Evolutionary conservation across 1,140 invertebrate genomes (phyloP).

Genomic region (Euura saliciscinereae): DNA sequence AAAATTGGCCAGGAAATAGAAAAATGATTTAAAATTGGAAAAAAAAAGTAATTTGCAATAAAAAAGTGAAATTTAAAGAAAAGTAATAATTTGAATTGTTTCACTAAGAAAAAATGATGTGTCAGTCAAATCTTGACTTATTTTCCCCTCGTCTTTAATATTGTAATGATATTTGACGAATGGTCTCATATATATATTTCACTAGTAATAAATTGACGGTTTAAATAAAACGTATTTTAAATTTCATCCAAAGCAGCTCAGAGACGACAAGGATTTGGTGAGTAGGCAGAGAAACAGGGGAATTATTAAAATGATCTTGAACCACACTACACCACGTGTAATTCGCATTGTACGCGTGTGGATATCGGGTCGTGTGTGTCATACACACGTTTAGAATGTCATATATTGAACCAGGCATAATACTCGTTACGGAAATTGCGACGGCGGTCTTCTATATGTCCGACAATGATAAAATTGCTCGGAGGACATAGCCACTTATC

Average conservation of each 20-base stretch:
- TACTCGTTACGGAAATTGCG: too few species aligned
- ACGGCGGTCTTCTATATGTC: neutral
- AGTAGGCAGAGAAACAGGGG: neutral
- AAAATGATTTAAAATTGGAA: neutral
- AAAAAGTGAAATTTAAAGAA: neutral
- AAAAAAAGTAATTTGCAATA: neutral
- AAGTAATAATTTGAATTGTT: neutral
- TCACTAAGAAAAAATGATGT: too few species aligned
- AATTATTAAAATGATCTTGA: neutral
- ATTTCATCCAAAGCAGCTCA: neutral
- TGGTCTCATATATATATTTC: neutral
- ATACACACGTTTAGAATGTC: too few species aligned
- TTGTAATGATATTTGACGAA: neutral
- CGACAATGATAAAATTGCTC: slow-evolving; percentile 1
- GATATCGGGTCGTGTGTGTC: too few species aligned
- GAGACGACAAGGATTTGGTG: neutral
- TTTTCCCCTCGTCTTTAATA: too few species aligned
- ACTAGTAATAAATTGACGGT: too few species aligned
- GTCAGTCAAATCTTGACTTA: too few species aligned
- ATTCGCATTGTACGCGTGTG: too few species aligned
- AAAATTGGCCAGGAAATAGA: too few species aligned
- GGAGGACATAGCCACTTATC: neutral
- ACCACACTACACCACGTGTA: too few species aligned
- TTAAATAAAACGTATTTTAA: neutral
- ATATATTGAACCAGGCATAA: too few species aligned